Percentiles rank a stretch among this genome's conserved stretches.
phyloP scores from a whole-genome alignment of 2,888 invertebrate species.

The Ectropis crepuscularia region DNA sequence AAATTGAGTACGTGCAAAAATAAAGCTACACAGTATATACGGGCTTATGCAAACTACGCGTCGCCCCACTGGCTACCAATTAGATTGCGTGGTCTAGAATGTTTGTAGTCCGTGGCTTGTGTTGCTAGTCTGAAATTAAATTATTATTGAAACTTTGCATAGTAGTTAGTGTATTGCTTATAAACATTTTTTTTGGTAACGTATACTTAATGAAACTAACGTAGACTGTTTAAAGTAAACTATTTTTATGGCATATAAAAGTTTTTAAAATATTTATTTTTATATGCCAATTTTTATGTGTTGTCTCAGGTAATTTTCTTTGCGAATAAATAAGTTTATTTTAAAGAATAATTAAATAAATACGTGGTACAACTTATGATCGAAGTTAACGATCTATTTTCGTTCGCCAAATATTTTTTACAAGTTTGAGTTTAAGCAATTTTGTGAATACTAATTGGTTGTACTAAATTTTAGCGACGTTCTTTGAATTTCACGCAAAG shows the following conservation, averaged over 20 bases:
- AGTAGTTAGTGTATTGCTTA: background rate
- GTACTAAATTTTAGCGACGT: background rate
- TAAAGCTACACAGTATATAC: slow-evolving; percentile 62
- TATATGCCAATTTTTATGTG: too few relatives aligned
- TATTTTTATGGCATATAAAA: too few relatives aligned
- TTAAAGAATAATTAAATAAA: too few relatives aligned
- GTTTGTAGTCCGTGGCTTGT: slow-evolving; percentile 40
- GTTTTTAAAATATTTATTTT: too few relatives aligned
- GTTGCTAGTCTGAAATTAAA: slow-evolving; percentile 26
- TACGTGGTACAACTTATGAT: too few relatives aligned
- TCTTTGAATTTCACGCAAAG: background rate
- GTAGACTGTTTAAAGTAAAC: too few relatives aligned
- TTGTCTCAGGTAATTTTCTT: too few relatives aligned
- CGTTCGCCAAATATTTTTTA: background rate
- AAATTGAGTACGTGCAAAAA: slow-evolving; percentile 85
- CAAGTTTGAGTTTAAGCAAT: background rate
- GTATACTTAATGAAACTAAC: too few relatives aligned
- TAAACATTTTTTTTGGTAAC: too few relatives aligned
- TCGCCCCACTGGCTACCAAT: slow-evolving; percentile 66
- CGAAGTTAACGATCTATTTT: too few relatives aligned
- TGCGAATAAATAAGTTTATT: too few relatives aligned
- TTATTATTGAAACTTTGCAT: background rate
- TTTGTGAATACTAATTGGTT: background rate
- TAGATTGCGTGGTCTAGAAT: slow-evolving; percentile 55
- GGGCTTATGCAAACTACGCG: slow-evolving; percentile 71